Base-by-base conservation (phyloP, 2,888 invertebrate species). In the Bedellia somnulentella region DNA sequence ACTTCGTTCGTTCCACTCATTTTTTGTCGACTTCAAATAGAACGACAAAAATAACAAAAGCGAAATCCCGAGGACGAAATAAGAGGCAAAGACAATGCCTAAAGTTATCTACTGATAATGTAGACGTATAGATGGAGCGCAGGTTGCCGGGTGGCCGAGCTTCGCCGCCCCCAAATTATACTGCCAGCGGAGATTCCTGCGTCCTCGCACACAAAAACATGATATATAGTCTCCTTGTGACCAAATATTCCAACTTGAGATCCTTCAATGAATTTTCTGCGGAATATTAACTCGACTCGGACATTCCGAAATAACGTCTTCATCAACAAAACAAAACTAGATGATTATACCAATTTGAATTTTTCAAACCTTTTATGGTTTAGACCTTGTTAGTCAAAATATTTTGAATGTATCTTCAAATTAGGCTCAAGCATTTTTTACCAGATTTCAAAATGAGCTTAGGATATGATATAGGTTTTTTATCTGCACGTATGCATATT, bases 51-150 rank as follows among this genome's bases (percentile, higher is more conserved):
- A 30, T 24, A 60, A 66, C 58, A 67, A 73, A 71, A 66, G 66
- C 57, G 52, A 67, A 67, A 64, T 63, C 57, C 68, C 57, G 58
- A 63, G 66, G 70, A 71, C 75, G 71, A 73, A 70, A 71, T 73
- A 71, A 68, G 71, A 73, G 62, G 66, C 71, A 73, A 73, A 75
- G 75, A 75, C 75, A 73, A 71, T 70, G 71, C 68, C 67, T 61
- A 64, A 73, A 75, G 71, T 71, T 75, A 75, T 75, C 73, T 73
- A 75, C 73, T 71, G 75, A 75, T 75, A 73, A 75, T 75, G 70
- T 75, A 75, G 75, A 73, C 71, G 71, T 71, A 70, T 67, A 66
- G 58, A 61, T 63, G 62, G 26, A 6, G 60, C 15, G 22, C 49
- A 47, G 50, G 63, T 64, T 67, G 68, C 62, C 64, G 18, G 16